A percentile compares a stretch with the other conserved stretches of the same genome.
phyloP scores from a whole-genome alignment of 2,113 vertebrate genomes.

The Nannobrachium achirus region DNA sequence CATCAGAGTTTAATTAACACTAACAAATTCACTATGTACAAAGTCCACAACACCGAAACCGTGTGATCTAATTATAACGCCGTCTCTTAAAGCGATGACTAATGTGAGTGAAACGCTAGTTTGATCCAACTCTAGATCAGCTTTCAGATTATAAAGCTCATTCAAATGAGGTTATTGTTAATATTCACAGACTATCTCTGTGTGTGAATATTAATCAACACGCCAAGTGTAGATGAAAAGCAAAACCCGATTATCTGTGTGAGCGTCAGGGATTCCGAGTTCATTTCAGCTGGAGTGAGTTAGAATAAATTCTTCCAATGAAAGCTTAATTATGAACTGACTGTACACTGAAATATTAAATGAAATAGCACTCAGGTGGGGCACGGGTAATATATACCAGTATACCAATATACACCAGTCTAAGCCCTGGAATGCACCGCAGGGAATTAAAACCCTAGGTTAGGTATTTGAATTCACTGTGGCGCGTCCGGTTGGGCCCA shows the following conservation, averaged over 20 bases:
- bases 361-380: background rate
- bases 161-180: conserved; percentile 33
- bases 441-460: too few species aligned
- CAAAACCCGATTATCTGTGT: conserved; percentile 24
- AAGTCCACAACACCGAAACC: background rate
- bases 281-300: conserved; percentile 44
- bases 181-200: background rate
- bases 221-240: conserved; percentile 19
- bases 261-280: conserved; percentile 33
- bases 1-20: too few species aligned
- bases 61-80: background rate
- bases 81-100: background rate
- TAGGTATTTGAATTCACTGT: too few species aligned
- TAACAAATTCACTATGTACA: too few species aligned
- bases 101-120: background rate
- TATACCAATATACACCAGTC: too few species aligned
- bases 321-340: conserved; percentile 46
- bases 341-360: conserved; percentile 41
- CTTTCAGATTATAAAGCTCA: background rate
- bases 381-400: too few species aligned
- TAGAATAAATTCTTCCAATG: conserved; percentile 50
- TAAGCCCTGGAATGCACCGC: too few species aligned
- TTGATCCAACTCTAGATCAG: background rate
- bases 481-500: too few species aligned
- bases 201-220: conserved; percentile 35